Evolutionary conservation across 92 coral and sea anemone species (phyloP).

Genomic region (Palythoa heliodiscus): DNA sequence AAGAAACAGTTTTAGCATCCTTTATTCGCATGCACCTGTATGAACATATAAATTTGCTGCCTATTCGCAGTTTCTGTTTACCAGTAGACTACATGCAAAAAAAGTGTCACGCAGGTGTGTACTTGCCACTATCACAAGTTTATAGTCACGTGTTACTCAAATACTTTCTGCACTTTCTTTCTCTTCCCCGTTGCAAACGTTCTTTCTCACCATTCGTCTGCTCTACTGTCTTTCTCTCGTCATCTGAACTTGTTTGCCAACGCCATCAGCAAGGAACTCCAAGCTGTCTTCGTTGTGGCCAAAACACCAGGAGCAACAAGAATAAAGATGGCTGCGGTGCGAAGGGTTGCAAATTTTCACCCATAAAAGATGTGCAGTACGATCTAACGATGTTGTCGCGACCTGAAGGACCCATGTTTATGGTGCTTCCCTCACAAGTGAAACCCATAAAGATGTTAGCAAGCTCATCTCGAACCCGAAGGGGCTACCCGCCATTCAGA

Average conservation of each 20-base stretch:
- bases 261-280: conserved; percentile 68
- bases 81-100: neutral
- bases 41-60: neutral
- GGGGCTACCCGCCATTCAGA: conserved; percentile 55
- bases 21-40: neutral
- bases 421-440: conserved; percentile 32
- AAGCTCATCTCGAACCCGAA: neutral
- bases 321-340: conserved; percentile 68
- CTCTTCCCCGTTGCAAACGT: conserved; percentile 13
- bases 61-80: neutral
- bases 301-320: conserved; percentile 51
- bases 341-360: conserved; percentile 54
- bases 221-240: neutral
- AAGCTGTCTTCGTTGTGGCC: conserved; percentile 71
- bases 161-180: neutral
- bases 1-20: neutral
- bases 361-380: conserved; percentile 51
- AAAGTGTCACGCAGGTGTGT: neutral
- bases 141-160: neutral
- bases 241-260: conserved; percentile 20
- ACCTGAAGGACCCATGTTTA: conserved; percentile 76
- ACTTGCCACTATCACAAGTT: neutral
- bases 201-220: neutral
- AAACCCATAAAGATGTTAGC: neutral
- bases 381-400: conserved; percentile 72